Evolutionary conservation across 2,888 invertebrate species (phyloP), one percentile per base, ranked within the genome.

Genomic region (Lasioglossum calceatum): DNA sequence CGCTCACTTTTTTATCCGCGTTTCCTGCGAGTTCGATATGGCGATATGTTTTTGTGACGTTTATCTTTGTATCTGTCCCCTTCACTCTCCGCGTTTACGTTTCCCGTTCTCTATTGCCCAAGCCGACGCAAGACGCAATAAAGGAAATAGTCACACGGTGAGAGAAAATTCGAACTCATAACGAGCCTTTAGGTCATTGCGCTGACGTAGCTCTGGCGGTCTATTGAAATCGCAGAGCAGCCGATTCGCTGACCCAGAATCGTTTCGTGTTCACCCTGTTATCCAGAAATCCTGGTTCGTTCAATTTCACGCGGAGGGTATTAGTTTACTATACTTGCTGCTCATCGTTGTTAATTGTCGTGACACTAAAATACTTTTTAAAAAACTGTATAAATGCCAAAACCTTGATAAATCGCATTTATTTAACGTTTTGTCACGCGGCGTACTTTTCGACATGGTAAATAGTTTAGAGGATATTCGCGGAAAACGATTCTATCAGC

Each of bases 91-190:
- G n/a, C 36, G 47, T 47, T 19, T 23, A 7, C n/a, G 44, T 70
- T 70, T 70, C 16, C 73, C 73, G 44, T 70, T 84, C 84, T 77
- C 81, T 74, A 70, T 79, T 77, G 77, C 82, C 44, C 39, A 82
- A 81, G 81, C 54, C 42, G 27, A 32, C 64, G 47, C 16, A 16
- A 82, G 39, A 50, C 54, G 58, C 71, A 83, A 86, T 73, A 32
- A 36, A 79, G 79, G 79, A 71, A 87, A 82, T 36, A 58, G 39
- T 79, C 70, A 44, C 74, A 79, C 44, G 23, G 74, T n/a, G 70
- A 54, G 75, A 81, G 81, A 73, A 80, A 84, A 84, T 84, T 84
- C 61, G 72, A 84, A 64, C 76, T 72, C 19, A 42, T 50, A 71
- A 76, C 76, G 47, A 84, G 71, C 23, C 42, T 72, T 75, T 54